Evolutionary conservation across 2,888 invertebrate genomes (phyloP).

Genomic region (Neoaliturus tenellus): DNA sequence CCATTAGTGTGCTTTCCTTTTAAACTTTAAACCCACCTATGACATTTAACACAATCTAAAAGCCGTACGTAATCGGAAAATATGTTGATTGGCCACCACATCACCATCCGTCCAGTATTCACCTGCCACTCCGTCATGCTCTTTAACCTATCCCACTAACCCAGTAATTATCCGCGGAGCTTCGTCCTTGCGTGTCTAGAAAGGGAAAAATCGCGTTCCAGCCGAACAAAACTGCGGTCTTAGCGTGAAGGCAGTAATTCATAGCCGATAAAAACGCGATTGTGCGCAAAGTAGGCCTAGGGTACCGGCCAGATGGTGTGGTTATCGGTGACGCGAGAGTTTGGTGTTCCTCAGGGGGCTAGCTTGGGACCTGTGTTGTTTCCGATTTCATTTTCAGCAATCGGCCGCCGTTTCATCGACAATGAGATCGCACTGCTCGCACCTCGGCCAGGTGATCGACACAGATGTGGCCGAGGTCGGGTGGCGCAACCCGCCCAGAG

Average conservation of each 20-base stretch:
- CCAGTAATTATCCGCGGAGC: constrained; percentile 1
- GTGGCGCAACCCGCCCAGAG: background rate
- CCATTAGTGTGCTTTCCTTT: no score
- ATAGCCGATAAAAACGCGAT: constrained; percentile 30
- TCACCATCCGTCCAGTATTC: background rate
- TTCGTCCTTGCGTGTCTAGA: constrained; percentile 19
- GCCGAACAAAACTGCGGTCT: background rate
- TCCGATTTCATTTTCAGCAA: background rate
- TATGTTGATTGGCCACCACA: constrained; percentile 6
- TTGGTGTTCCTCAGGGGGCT: background rate
- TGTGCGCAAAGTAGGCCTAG: constrained; percentile 21
- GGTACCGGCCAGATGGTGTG: constrained; percentile 10
- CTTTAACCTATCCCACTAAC: constrained; percentile 19
- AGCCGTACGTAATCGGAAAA: background rate
- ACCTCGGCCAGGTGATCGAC: background rate
- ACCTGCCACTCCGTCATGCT: constrained; percentile 3
- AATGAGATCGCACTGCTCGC: background rate
- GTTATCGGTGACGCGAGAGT: background rate
- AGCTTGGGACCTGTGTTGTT: background rate
- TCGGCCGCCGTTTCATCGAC: no score
- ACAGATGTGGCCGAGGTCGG: background rate
- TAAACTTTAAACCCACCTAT: no score
- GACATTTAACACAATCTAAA: no score
- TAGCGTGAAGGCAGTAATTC: constrained; percentile 7
- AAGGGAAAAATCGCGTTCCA: constrained; percentile 22